These are phyloP conservation scores for Agrilus cyanescens DNA, from an alignment of 2,888 invertebrate species.

Conservation along the genomic window DNA sequence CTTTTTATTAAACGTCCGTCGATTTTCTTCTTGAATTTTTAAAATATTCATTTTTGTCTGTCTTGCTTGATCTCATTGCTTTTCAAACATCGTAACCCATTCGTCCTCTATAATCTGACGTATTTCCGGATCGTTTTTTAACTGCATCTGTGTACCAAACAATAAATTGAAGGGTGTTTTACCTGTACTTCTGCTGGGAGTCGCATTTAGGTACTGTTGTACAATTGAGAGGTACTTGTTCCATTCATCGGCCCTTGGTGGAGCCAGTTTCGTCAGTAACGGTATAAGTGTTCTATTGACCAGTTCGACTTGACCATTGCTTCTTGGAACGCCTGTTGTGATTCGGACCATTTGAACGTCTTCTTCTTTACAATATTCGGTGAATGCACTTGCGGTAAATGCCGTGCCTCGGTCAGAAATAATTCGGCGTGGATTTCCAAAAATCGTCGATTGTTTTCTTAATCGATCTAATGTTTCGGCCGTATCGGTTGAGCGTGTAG, in stretches of 20 bases:
- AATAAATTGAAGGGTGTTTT: constrained; percentile 14
- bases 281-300: constrained; percentile 6
- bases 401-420: too few species aligned
- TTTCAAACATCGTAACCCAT: too few species aligned
- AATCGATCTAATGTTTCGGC: constrained; percentile 7
- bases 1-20: too few species aligned
- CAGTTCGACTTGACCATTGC: constrained; percentile 7
- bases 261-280: constrained; percentile 11
- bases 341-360: constrained; percentile 4
- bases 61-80: too few species aligned
- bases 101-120: constrained; percentile 10
- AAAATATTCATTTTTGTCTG: too few species aligned
- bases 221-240: constrained; percentile 10
- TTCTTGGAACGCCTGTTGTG: constrained; percentile 4
- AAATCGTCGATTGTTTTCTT: constrained; percentile 6
- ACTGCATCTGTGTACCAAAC: constrained; percentile 10
- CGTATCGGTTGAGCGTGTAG: constrained; percentile 5
- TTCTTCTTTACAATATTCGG: constrained; percentile 6
- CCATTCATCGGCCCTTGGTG: constrained; percentile 12
- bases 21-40: too few species aligned
- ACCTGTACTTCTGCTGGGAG: constrained; percentile 10
- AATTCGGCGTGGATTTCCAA: constrained; percentile 13
- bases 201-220: constrained; percentile 12
- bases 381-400: constrained; percentile 10
- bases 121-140: constrained; percentile 8